Evolutionary conservation across 2,888 invertebrate genomes (phyloP).

Genomic region (Volucella inanis): DNA sequence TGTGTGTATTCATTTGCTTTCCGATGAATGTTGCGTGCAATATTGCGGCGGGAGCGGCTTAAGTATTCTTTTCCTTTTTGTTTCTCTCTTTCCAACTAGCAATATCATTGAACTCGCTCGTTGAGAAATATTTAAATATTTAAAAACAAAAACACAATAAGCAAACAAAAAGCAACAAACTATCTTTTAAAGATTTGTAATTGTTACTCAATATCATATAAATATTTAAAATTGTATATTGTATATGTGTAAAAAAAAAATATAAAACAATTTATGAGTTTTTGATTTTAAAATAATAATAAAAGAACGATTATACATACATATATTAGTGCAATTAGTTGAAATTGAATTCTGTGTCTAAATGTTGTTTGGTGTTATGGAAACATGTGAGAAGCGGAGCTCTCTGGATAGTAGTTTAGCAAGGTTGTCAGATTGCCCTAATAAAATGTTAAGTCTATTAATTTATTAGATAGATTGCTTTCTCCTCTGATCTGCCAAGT

Average conservation of each 20-base stretch:
- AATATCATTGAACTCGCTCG: slow-evolving; percentile 43
- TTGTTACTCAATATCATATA: slow-evolving; percentile 70
- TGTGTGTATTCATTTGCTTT: slow-evolving; percentile 68
- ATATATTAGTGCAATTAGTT: slow-evolving; percentile 65
- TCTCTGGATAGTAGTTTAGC: too few relatives aligned
- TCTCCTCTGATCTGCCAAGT: too few relatives aligned
- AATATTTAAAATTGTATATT: slow-evolving; percentile 65
- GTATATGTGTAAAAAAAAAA: slow-evolving; percentile 66
- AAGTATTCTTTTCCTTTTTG: slow-evolving; percentile 61
- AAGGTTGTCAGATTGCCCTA: too few relatives aligned
- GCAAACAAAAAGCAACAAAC: slow-evolving; percentile 46
- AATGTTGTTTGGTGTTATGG: neutral
- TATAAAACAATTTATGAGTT: slow-evolving; percentile 50
- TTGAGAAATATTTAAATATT: slow-evolving; percentile 55
- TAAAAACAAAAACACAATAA: slow-evolving; percentile 32
- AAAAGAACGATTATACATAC: slow-evolving; percentile 51
- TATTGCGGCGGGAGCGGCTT: slow-evolving; percentile 56
- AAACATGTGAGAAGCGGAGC: too few relatives aligned
- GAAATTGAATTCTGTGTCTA: slow-evolving; percentile 30
- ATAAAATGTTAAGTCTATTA: too few relatives aligned
- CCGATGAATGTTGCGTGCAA: slow-evolving; percentile 60
- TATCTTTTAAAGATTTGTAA: slow-evolving; percentile 66
- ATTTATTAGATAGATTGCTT: too few relatives aligned
- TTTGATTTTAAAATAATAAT: slow-evolving; percentile 67
- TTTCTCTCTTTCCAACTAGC: slow-evolving; percentile 38